phyloP scores from a whole-genome alignment of 2,797 vertebrate genomes.

The Onychomys torridus region DNA sequence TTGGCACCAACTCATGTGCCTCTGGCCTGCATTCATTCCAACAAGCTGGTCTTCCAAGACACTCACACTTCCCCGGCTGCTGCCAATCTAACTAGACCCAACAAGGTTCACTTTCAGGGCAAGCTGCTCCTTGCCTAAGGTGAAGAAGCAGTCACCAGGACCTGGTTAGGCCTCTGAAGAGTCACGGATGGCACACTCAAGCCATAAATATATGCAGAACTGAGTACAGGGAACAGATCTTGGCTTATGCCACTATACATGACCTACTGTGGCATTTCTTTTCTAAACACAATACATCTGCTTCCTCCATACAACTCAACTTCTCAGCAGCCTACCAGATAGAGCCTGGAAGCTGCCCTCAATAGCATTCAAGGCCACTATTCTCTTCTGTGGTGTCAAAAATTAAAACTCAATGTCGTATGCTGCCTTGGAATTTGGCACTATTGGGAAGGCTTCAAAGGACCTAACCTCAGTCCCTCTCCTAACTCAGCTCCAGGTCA shows the following conservation, averaged over 20 bases:
- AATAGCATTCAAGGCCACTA: not conserved
- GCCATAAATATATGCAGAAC: not conserved
- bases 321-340: not conserved
- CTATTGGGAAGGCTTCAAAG: not conserved
- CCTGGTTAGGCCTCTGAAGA: not conserved
- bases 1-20: slow-evolving; percentile 24
- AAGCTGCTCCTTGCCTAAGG: not conserved
- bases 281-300: slow-evolving; percentile 1
- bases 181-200: not conserved
- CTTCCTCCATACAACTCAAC: not conserved
- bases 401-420: slow-evolving; percentile 28
- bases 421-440: not conserved
- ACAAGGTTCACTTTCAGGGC: not conserved
- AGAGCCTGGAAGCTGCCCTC: not conserved
- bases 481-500: not conserved
- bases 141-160: not conserved
- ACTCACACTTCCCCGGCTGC: not conserved
- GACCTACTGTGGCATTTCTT: slow-evolving; percentile 25
- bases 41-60: not conserved
- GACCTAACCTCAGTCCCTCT: not conserved
- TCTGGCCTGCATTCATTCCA: slow-evolving; percentile 31
- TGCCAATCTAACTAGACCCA: not conserved
- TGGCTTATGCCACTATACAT: not conserved
- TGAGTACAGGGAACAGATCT: not conserved
- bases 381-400: slow-evolving; percentile 25